A percentile compares a stretch with the other conserved stretches of the same genome.
These are phyloP conservation scores for Pachyuromys duprasi DNA, from an alignment of 2,797 vertebrate genomes.

Conservation along the genomic window DNA sequence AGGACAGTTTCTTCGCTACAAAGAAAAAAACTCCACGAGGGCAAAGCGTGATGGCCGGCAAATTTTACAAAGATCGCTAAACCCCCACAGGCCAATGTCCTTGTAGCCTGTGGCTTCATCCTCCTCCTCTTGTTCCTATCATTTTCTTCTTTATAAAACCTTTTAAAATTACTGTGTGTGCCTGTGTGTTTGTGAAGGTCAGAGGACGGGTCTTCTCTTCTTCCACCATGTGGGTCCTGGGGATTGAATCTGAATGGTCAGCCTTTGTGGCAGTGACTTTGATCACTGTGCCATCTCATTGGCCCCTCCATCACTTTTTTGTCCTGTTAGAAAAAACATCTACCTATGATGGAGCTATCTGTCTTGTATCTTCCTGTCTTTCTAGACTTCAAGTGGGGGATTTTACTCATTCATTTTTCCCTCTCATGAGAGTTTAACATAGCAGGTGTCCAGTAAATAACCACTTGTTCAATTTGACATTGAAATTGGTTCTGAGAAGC, in stretches of 20 bases:
- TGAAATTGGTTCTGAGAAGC: background rate
- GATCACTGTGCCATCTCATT: background rate
- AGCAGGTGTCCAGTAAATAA: conserved; percentile 28
- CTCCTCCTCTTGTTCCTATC: background rate
- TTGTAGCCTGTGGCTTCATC: background rate
- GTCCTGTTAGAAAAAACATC: background rate
- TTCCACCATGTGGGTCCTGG: background rate
- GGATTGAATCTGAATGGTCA: background rate
- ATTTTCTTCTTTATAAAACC: background rate
- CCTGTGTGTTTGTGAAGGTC: too few relatives aligned
- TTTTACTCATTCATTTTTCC: background rate
- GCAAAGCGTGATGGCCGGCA: background rate
- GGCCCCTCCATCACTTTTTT: background rate
- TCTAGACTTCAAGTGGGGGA: background rate
- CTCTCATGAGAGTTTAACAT: background rate
- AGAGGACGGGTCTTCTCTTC: background rate
- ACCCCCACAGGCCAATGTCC: background rate
- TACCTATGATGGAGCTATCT: accelerated
- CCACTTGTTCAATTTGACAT: background rate
- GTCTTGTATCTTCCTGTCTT: background rate
- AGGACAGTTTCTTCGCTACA: background rate
- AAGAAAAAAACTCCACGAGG: background rate
- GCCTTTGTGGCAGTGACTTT: background rate
- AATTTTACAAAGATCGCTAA: conserved; percentile 3
- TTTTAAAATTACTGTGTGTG: background rate